Evolutionary conservation across 2,797 vertebrate genomes (phyloP).

Genomic region (Limosa lapponica): DNA sequence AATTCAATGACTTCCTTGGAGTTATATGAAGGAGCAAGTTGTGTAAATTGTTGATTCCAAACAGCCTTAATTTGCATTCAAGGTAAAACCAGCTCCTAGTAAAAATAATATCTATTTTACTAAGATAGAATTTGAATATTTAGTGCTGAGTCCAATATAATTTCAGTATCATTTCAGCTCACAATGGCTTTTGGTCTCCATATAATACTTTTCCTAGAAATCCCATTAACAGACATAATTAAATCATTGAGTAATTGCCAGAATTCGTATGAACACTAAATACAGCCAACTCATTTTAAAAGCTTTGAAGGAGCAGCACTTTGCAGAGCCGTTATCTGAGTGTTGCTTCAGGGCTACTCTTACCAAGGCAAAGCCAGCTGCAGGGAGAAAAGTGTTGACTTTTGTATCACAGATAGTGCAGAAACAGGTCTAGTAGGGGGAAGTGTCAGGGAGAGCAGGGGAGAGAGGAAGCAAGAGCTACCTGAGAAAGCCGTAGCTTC

Average conservation of each 20-base stretch:
- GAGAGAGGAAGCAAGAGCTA: background rate
- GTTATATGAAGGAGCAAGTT: background rate
- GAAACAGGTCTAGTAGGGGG: background rate
- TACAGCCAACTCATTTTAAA: background rate
- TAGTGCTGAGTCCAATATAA: background rate
- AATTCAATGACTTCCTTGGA: background rate
- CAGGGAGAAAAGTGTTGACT: background rate
- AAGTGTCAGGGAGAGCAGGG: rapidly evolving
- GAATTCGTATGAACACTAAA: background rate
- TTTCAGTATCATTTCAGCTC: background rate
- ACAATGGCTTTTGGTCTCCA: background rate
- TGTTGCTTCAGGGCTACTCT: background rate
- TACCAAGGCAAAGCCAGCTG: background rate
- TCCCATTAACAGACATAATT: background rate
- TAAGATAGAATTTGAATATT: background rate
- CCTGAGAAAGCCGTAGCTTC: background rate
- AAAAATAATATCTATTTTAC: background rate
- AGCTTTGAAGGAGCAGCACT: background rate
- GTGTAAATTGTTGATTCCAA: background rate
- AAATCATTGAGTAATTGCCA: conserved; percentile 9
- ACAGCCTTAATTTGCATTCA: background rate
- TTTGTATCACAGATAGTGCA: background rate
- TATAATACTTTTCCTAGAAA: background rate
- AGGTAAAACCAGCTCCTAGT: background rate
- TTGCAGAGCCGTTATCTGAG: background rate